Conservation (phyloP, 2,797 vertebrate species). For the Scolopax rusticola region DNA sequence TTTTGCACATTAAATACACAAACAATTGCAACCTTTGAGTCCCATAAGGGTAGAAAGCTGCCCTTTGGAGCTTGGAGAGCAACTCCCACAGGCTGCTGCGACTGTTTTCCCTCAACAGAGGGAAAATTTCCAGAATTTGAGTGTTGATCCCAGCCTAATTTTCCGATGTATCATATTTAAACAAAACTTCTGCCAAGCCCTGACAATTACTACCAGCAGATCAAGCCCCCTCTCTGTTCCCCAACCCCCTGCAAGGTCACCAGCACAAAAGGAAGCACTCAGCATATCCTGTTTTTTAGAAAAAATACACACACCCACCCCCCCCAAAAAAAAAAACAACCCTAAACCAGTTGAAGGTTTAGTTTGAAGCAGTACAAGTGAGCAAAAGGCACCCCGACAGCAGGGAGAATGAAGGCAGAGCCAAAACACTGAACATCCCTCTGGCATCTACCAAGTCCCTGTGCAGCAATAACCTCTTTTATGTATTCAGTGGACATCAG, state of each 20-base stretch:
- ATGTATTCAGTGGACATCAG: not conserved
- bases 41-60: not conserved
- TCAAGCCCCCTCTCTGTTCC: not conserved
- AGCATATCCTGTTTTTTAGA: constrained; percentile 33
- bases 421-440: not conserved
- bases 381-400: not conserved
- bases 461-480: not conserved
- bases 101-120: not conserved
- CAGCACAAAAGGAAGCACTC: constrained; percentile 20
- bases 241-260: not conserved
- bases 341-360: not conserved
- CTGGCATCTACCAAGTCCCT: not conserved
- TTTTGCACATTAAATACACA: not conserved
- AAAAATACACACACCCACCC: not conserved
- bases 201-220: not conserved
- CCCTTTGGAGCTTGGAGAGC: not conserved
- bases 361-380: not conserved
- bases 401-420: not conserved
- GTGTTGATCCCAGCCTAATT: not conserved
- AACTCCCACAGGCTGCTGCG: not conserved
- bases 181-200: constrained; percentile 1
- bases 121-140: not conserved
- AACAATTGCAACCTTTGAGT: not conserved
- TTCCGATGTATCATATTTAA: not conserved
- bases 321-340: not conserved